phyloP scores from a whole-genome alignment of 2,797 vertebrate species.

The Parauchenoglanis ngamensis region DNA sequence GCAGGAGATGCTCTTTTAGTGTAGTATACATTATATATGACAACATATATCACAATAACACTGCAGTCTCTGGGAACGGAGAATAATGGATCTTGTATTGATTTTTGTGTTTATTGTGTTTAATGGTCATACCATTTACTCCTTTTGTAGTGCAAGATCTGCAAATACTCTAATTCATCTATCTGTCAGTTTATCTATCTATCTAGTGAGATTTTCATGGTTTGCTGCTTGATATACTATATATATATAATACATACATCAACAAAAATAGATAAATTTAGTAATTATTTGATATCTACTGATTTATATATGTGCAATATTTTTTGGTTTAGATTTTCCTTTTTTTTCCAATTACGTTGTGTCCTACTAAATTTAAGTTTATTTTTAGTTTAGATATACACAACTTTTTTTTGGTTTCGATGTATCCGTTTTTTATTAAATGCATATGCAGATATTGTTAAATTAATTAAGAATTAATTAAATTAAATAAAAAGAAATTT shows the following conservation, averaged over 20 bases:
- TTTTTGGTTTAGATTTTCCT: background rate
- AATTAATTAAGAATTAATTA: no score
- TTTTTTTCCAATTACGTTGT: no score
- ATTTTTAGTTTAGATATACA: no score
- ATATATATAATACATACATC: no score
- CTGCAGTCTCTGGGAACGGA: background rate
- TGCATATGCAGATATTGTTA: no score
- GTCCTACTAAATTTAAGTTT: no score
- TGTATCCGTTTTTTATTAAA: no score
- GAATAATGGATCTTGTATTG: background rate
- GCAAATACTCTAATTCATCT: background rate
- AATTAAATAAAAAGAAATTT: no score
- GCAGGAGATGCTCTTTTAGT: slow-evolving; percentile 9
- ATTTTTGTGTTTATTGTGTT: background rate
- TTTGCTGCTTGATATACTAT: background rate
- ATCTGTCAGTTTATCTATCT: background rate
- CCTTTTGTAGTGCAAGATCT: background rate
- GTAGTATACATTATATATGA: slow-evolving; percentile 7
- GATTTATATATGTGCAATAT: background rate
- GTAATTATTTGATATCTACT: background rate
- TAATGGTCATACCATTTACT: background rate
- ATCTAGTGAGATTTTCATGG: background rate
- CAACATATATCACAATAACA: background rate
- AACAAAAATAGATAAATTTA: background rate
- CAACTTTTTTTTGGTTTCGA: no score